These are phyloP conservation scores for Steinernema feltiae DNA, from an alignment of 1,140 invertebrate species.

Conservation along the genomic window DNA sequence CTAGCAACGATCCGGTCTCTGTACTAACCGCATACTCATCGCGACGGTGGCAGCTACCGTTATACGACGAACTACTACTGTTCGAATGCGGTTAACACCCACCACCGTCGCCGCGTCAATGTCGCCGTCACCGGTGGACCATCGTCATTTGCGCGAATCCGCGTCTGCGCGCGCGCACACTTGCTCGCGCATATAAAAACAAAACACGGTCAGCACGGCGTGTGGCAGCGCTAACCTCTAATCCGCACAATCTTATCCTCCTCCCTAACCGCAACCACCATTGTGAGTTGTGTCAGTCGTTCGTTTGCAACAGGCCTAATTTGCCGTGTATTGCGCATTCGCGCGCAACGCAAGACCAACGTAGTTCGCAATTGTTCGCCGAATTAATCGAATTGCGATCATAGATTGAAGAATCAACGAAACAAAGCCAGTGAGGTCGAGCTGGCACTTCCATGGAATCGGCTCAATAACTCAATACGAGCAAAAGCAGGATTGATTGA, in stretches of 20 bases:
- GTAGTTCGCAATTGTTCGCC: no score
- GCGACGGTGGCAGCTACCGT: neutral
- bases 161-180: neutral
- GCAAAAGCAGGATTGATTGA: no score
- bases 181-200: neutral
- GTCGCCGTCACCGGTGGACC: neutral
- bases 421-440: neutral
- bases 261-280: neutral
- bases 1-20: no score
- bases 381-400: neutral
- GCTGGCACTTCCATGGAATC: no score
- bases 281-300: no score
- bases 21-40: no score
- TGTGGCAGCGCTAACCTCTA: constrained; percentile 6
- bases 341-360: no score
- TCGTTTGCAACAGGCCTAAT: no score
- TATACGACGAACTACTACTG: neutral
- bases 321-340: no score
- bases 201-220: constrained; percentile 13
- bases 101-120: no score
- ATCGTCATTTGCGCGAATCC: neutral
- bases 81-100: neutral
- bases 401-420: neutral
- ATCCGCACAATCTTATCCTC: constrained; percentile 7
- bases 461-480: no score